phyloP scores from a whole-genome alignment of 2,113 vertebrate species.

The Corapipo altera region DNA sequence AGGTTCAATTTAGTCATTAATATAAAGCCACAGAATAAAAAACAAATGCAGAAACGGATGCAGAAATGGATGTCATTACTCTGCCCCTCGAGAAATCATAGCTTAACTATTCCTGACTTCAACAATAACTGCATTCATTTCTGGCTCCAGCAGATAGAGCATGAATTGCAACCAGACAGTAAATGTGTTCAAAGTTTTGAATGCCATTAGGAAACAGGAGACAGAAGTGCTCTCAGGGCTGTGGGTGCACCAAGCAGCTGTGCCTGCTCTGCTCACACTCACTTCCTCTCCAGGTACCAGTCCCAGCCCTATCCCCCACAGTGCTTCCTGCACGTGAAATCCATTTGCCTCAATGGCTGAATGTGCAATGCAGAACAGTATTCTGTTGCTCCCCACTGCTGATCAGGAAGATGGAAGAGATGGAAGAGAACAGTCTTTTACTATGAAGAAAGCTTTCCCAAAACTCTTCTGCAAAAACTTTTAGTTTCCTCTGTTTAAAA shows the following conservation, averaged over 20 bases:
- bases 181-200: not conserved
- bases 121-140: not conserved
- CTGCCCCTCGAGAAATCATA: not conserved
- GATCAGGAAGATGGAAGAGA: not conserved
- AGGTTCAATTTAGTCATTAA: not conserved
- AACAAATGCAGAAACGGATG: not conserved
- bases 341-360: not conserved
- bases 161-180: not conserved
- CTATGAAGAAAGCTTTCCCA: not conserved
- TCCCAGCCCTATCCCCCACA: not conserved
- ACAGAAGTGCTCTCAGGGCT: not conserved
- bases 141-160: not conserved
- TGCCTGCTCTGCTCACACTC: not conserved
- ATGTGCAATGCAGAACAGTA: not conserved
- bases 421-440: rapidly evolving
- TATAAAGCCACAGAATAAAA: not conserved
- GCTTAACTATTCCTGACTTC: not conserved
- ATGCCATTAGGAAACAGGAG: not conserved
- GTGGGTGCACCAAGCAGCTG: not conserved
- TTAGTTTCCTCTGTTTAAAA: not conserved
- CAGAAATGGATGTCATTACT: not conserved
- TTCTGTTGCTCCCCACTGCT: not conserved
- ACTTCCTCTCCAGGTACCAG: rapidly evolving
- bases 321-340: rapidly evolving
- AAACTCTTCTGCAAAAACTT: not conserved